phyloP scores from a whole-genome alignment of 2,113 vertebrate species.

The Python bivittatus region DNA sequence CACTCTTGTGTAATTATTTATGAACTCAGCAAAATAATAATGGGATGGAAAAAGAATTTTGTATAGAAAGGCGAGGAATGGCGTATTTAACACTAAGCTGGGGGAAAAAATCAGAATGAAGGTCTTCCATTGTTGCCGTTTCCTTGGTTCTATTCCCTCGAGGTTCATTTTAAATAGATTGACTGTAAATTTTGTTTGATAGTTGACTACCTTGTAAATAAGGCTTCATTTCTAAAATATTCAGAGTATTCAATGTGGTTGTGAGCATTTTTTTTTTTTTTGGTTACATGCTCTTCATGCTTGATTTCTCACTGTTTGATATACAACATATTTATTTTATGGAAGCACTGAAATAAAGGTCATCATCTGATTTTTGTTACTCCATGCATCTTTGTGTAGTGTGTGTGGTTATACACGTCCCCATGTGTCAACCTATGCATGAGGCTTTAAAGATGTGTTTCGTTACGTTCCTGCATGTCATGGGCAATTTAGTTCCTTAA shows the following conservation, averaged over 20 bases:
- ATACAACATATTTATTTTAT: conserved; percentile 88
- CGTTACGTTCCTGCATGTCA: background rate
- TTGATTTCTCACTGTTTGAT: conserved; percentile 79
- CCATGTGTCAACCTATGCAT: background rate
- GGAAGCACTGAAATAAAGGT: conserved; percentile 87
- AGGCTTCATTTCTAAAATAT: conserved; percentile 77
- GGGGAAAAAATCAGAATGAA: conserved; percentile 1
- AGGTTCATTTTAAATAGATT: conserved; percentile 51
- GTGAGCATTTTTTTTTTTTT: conserved; percentile 72
- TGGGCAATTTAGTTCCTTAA: background rate
- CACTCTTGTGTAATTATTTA: background rate
- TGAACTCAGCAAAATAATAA: background rate
- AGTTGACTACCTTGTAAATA: conserved; percentile 75
- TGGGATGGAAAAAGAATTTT: background rate
- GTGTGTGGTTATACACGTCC: background rate
- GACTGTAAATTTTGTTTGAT: conserved; percentile 72
- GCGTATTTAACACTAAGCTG: conserved; percentile 8
- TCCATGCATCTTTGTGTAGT: conserved; percentile 38
- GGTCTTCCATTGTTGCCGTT: conserved; percentile 41
- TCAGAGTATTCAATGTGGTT: conserved; percentile 60
- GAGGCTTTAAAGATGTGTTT: background rate
- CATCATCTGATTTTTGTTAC: conserved; percentile 62
- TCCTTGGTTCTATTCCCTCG: conserved; percentile 22
- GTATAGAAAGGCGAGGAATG: background rate
- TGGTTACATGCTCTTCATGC: conserved; percentile 76